Percentiles rank a stretch among this genome's conserved stretches.
Evolutionary conservation across 2,113 vertebrate genomes (phyloP).

Genomic region (Equus quagga): DNA sequence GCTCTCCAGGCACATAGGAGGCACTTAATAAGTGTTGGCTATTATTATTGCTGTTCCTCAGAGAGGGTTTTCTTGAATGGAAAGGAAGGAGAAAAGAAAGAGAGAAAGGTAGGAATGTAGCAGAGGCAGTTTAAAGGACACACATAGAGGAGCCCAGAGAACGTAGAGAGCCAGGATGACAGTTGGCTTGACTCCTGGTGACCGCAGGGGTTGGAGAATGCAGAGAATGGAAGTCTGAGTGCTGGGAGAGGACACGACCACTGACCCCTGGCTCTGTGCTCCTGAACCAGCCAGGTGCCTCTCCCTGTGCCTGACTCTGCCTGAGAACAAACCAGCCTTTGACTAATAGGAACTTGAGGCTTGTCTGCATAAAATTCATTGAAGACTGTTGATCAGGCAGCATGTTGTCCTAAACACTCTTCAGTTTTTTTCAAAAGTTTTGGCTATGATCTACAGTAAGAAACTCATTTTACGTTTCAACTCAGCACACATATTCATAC

Average conservation of each 20-base stretch:
- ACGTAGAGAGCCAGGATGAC: not conserved
- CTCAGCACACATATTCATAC: too few species aligned
- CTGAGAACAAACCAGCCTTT: not conserved
- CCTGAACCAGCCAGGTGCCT: not conserved
- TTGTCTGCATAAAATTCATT: not conserved
- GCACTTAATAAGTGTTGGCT: not conserved
- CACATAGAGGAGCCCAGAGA: not conserved
- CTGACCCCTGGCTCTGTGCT: not conserved
- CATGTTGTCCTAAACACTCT: not conserved
- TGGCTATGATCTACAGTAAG: not conserved
- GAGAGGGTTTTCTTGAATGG: not conserved
- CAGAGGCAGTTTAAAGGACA: not conserved
- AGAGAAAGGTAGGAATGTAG: not conserved
- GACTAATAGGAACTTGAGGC: not conserved
- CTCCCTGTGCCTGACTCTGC: not conserved
- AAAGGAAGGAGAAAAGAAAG: not conserved
- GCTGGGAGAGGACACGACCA: not conserved
- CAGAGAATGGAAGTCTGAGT: not conserved
- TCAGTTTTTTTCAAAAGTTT: not conserved
- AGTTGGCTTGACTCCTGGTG: not conserved
- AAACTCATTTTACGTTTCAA: not conserved
- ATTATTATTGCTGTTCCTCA: not conserved
- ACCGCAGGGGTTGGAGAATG: too few species aligned
- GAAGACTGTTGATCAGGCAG: not conserved
- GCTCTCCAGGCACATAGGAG: not conserved